Evolutionary conservation across 2,888 invertebrate species (phyloP), one percentile per base, ranked within the genome.

Genomic region (Therioaphis trifolii): DNA sequence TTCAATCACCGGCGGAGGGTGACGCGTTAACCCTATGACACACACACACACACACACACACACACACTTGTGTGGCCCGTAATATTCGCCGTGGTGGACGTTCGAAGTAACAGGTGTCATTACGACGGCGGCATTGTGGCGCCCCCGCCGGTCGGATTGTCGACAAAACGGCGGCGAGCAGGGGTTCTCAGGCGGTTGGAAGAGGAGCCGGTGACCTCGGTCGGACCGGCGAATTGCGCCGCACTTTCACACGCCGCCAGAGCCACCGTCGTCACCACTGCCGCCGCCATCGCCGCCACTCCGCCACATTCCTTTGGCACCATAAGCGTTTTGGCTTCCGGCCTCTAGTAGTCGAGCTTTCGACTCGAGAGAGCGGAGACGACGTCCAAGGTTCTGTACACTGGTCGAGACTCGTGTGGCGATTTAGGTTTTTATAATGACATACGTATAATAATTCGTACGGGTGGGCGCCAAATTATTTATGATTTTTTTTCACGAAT

Each of bases 301-400:
- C 52, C 55, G 52, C 71, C 71, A 46, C 66, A 71, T 71, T 72
- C 71, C 52, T 71, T 72, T 80, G 80, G 80, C 80, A 61, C 61
- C 80, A 40, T 46, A 29, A 71, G 71, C 71, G 58, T 80, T 58
- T 80, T 72, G 80, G 71, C 80, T 71, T 71, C 80, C 71, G 71
- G 71, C 80, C 61, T 29, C 58, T 15, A 29, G 15, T 7, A 29
- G n/a, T 24, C 21, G 61, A 72, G 68, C 78, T 79, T 79, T 79
- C 74, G 40, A 18, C 27, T 18, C 52, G 52, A 14, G 55, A n/a
- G 15, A 35, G 74, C 52, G 12, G n/a, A 4, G 29, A 27, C 12
- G 52, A 52, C 4, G 66, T 40, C 52, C 68, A 77, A 77, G 77
- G 78, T 49, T 66, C 29, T 1, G 49, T 29, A 15, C 18, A 27